phyloP scores from a whole-genome alignment of 2,888 invertebrate genomes.

The Rhopalosiphum nymphaeae region DNA sequence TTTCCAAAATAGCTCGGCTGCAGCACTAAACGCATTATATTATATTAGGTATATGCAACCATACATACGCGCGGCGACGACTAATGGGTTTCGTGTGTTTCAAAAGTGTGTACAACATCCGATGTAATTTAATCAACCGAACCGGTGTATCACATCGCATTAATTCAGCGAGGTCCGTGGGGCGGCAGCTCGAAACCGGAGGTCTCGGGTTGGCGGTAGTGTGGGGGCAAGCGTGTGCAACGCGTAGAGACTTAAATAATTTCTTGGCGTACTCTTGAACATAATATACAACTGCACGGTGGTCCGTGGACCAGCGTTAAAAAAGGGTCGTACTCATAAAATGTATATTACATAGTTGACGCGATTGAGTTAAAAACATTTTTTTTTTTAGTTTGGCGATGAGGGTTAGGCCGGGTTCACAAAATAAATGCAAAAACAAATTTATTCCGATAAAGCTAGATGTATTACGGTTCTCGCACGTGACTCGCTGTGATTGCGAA shows the following conservation, averaged over 20 bases:
- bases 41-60: neutral
- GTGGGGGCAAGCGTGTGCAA: neutral
- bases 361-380: neutral
- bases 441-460: neutral
- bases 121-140: constrained; percentile 37
- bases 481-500: neutral
- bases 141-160: constrained; percentile 38
- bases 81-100: constrained; percentile 53
- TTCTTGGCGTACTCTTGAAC: neutral
- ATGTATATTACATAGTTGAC: neutral
- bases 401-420: neutral
- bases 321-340: neutral
- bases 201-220: neutral
- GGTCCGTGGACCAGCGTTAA: neutral
- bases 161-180: neutral
- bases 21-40: constrained; percentile 10
- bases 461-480: neutral
- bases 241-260: neutral
- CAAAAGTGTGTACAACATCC: constrained; percentile 24
- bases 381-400: neutral
- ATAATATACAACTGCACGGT: neutral
- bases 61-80: neutral
- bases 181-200: neutral
- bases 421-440: neutral
- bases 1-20: neutral